Evolutionary conservation across 2,888 invertebrate genomes (phyloP), one percentile per base, ranked within the genome.

Genomic region (Trypoxylon attenuatum): DNA sequence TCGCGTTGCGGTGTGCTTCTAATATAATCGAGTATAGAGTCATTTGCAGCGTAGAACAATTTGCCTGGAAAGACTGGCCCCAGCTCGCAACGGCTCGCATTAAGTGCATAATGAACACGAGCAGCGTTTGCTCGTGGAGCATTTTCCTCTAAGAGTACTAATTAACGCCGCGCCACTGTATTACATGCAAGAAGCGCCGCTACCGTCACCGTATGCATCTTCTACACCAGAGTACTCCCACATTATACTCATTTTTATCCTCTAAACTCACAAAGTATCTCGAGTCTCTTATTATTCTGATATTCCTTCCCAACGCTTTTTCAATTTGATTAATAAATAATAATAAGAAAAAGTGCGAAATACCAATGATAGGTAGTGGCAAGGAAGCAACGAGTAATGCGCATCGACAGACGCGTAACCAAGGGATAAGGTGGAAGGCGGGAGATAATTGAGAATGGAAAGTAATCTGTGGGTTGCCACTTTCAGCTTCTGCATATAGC

Each of bases 131-230:
- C 42, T 49, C 54, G 53, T 42, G 42, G 27, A 33, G 39, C 64
- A 68, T 67, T 73, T 73, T 70, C 71, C 62, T n/a, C n/a, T 69
- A 64, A 69, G 76, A 71, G 71, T 74, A 73, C 77, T 73, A 78
- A 79, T 79, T 79, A 79, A 77, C 73, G 73, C 60, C 55, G 42
- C 57, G 62, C 73, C 73, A 77, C 76, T 52, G 75, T 70, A 53
- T 69, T 77, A 78, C 75, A 69, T 71, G 72, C 71, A 72, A 79
- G 69, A 71, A 76, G 39, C 64, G 27, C 46, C 47, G 57, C 54
- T n/a, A n/a, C n/a, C n/a, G n/a, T n/a, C n/a, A n/a, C n/a, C n/a
- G n/a, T n/a, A n/a, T n/a, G n/a, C n/a, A n/a, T n/a, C 45, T 52
- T 39, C 43, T 41, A 21, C 38, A 15, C 39, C 29, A 43, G 18